Evolutionary conservation across 2,113 vertebrate genomes (phyloP).

Genomic region (Enhydra lutris): DNA sequence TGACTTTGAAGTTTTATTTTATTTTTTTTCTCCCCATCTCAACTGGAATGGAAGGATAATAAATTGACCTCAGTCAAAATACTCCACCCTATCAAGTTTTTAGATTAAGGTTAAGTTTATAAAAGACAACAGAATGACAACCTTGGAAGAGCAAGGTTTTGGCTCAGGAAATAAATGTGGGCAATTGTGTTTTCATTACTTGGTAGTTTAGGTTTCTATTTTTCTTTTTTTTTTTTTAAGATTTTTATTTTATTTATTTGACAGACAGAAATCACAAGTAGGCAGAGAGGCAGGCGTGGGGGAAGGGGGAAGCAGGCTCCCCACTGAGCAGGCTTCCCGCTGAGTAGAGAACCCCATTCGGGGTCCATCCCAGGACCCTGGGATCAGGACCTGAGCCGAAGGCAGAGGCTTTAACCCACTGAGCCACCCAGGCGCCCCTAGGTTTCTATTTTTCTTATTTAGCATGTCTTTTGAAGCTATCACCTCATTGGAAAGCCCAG

Average conservation of each 20-base stretch:
- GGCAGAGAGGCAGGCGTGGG: too few species aligned
- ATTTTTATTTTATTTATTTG: too few species aligned
- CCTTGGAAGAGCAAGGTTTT: not conserved
- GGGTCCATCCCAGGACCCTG: too few species aligned
- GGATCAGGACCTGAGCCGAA: too few species aligned
- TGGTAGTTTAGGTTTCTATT: not conserved
- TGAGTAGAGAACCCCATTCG: too few species aligned
- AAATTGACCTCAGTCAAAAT: not conserved
- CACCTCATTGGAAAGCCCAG: not conserved
- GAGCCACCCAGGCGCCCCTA: not conserved
- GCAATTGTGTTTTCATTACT: not conserved
- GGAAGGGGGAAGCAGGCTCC: too few species aligned
- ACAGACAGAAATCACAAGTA: too few species aligned
- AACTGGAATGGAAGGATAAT: not conserved
- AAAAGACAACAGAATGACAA: not conserved
- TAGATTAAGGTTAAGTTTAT: not conserved
- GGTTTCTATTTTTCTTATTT: not conserved
- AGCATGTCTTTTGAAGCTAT: not conserved
- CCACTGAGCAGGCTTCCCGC: too few species aligned
- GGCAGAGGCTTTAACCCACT: too few species aligned
- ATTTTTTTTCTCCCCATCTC: not conserved
- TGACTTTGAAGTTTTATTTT: not conserved
- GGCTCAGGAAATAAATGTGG: not conserved
- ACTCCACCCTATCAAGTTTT: not conserved
- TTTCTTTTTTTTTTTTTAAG: not conserved